phyloP scores from a whole-genome alignment of 2,888 invertebrate species.

The Nysson spinosus region DNA sequence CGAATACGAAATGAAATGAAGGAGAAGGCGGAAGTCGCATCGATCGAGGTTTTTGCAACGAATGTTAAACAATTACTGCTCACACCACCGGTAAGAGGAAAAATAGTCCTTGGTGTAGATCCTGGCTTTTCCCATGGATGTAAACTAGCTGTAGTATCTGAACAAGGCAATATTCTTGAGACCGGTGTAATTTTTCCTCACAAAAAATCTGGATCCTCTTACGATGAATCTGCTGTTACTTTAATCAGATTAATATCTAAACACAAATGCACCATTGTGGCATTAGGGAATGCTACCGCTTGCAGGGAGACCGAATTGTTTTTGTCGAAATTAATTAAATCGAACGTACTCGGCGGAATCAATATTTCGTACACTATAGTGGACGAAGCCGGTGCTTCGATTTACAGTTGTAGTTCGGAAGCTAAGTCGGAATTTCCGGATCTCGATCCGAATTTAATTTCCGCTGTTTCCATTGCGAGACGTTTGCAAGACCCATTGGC shows the following conservation, averaged over 20 bases:
- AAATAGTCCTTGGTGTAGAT: conserved; percentile 90
- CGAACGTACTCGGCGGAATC: conserved; percentile 79
- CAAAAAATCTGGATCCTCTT: conserved; percentile 40
- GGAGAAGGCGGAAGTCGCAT: conserved; percentile 87
- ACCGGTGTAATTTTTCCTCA: conserved; percentile 85
- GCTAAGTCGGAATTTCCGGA: conserved; percentile 90
- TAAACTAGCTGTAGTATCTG: conserved; percentile 89
- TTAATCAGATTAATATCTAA: conserved; percentile 80
- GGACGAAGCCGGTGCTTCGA: conserved; percentile 93
- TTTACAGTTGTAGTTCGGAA: conserved; percentile 92
- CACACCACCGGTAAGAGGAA: conserved; percentile 88
- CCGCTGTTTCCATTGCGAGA: conserved; percentile 88
- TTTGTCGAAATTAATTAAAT: conserved; percentile 81
- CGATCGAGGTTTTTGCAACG: conserved; percentile 89
- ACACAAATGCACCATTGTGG: conserved; percentile 87
- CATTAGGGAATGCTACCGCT: conserved; percentile 94
- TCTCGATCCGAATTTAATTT: conserved; percentile 89
- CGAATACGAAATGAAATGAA: conserved; percentile 87
- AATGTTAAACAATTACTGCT: conserved; percentile 91
- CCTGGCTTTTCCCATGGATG: conserved; percentile 94
- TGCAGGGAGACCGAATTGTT: conserved; percentile 92
- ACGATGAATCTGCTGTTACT: conserved; percentile 60
- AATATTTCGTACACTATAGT: conserved; percentile 88
- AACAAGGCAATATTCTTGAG: conserved; percentile 84
- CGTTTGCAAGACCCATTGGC: conserved; percentile 93